A percentile compares a stretch with the other conserved stretches of the same genome.
phyloP scores from a whole-genome alignment of 2,113 vertebrate genomes.

The Elaphurus davidianus region DNA sequence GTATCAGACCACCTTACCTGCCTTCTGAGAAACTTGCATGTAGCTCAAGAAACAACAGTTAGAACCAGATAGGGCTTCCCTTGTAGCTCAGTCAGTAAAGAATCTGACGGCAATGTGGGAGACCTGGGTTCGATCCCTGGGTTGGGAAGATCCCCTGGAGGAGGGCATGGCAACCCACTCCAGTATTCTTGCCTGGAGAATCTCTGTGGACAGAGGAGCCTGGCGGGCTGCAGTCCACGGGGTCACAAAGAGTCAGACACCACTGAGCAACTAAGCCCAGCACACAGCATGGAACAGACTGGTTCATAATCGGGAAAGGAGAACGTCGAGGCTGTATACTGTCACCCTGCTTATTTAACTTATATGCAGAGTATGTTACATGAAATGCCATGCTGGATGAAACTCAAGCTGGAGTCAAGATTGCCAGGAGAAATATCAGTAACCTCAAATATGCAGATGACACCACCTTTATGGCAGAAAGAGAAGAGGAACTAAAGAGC shows the following conservation, averaged over 20 bases:
- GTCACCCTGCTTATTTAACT: background rate
- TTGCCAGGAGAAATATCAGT: background rate
- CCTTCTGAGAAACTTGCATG: background rate
- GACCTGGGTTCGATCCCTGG: background rate
- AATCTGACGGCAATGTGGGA: background rate
- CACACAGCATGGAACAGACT: background rate
- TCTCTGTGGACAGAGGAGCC: background rate
- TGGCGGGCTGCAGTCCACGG: background rate
- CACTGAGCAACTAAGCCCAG: background rate
- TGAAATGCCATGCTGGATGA: background rate
- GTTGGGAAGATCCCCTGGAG: background rate
- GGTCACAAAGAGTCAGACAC: background rate
- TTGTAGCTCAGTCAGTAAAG: background rate
- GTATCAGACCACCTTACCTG: background rate
- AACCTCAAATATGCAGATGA: background rate
- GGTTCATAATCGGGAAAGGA: background rate
- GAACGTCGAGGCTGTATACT: background rate
- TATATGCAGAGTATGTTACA: background rate
- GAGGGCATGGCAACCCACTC: background rate
- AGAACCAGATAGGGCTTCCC: background rate
- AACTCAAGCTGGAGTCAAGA: background rate
- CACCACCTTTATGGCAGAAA: background rate
- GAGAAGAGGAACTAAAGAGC: background rate
- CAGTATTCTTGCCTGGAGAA: background rate
- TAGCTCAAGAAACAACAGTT: background rate